These are phyloP conservation scores for Ageneiosus marmoratus DNA, from an alignment of 2,113 vertebrate species.

Conservation along the genomic window DNA sequence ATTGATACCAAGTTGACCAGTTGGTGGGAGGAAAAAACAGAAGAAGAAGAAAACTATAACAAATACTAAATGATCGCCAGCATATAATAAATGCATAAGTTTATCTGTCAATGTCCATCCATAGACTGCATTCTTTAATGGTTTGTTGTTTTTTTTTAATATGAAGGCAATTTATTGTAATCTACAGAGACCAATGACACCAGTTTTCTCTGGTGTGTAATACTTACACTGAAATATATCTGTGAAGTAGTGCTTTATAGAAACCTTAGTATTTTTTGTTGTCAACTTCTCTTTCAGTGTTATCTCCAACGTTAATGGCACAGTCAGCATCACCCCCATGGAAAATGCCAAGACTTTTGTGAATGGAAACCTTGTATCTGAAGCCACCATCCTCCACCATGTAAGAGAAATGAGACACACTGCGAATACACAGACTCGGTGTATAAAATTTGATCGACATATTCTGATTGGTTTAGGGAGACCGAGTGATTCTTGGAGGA, in stretches of 20 bases:
- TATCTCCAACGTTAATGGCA: slow-evolving; percentile 76
- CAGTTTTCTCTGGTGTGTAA: not conserved
- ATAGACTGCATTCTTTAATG: not conserved
- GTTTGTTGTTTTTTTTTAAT: not conserved
- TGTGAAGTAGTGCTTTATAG: not conserved
- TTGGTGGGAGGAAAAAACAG: too few relatives aligned
- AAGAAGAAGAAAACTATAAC: too few relatives aligned
- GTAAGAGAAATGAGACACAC: slow-evolving; percentile 69
- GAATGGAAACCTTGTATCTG: slow-evolving; percentile 83
- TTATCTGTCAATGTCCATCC: not conserved
- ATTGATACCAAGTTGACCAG: too few relatives aligned
- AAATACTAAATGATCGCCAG: too few relatives aligned
- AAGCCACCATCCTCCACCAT: slow-evolving; percentile 82
- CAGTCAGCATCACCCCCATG: slow-evolving; percentile 80
- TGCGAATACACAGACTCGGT: too few relatives aligned
- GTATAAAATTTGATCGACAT: not conserved
- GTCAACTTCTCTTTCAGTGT: slow-evolving; percentile 68
- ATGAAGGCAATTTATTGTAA: not conserved
- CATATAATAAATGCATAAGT: not conserved
- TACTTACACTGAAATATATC: too few relatives aligned
- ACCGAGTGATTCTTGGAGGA: slow-evolving; percentile 91
- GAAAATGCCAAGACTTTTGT: slow-evolving; percentile 86
- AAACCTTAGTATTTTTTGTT: not conserved
- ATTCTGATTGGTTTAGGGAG: slow-evolving; percentile 74
- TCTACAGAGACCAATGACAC: not conserved